Evolutionary conservation across 2,888 invertebrate genomes (phyloP).

Genomic region (Drosophila maculinotata): DNA sequence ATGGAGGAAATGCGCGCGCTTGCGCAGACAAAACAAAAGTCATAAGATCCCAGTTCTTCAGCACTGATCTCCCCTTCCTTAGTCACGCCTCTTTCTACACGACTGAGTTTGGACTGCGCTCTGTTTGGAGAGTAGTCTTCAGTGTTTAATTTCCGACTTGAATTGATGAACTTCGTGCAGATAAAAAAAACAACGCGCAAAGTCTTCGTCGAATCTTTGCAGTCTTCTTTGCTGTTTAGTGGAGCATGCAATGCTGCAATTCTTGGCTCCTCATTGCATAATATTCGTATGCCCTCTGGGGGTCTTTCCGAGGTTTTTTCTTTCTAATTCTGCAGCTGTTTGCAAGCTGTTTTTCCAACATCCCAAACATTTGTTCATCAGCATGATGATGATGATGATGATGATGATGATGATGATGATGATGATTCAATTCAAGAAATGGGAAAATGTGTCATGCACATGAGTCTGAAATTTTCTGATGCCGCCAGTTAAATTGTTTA

Average conservation of each 20-base stretch:
- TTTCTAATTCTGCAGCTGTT: conserved; percentile 8
- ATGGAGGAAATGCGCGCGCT: conserved; percentile 65
- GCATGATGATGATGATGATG: too few relatives aligned
- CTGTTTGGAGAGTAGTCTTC: conserved; percentile 43
- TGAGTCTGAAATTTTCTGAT: conserved; percentile 40
- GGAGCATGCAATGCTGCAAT: conserved; percentile 72
- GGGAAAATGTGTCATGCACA: conserved; percentile 67
- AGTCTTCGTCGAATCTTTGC: conserved; percentile 15
- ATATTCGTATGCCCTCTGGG: conserved; percentile 19
- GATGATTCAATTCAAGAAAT: conserved; percentile 66
- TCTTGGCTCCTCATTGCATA: conserved; percentile 65
- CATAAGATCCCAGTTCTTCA: conserved; percentile 42
- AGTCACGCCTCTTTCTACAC: conserved; percentile 75
- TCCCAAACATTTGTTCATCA: too few relatives aligned
- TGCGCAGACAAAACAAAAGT: conserved; percentile 38
- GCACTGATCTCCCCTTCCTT: not conserved
- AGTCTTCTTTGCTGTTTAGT: conserved; percentile 46
- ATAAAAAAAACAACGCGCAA: conserved; percentile 43
- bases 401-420: conserved; percentile 13
- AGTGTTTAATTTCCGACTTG: conserved; percentile 74
- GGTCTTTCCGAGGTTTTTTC: conserved; percentile 2
- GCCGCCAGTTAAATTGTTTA: conserved; percentile 58
- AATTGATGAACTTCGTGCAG: conserved; percentile 79
- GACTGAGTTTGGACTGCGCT: conserved; percentile 59
- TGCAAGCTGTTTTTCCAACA: conserved; percentile 24